Conservation (phyloP, 2,797 vertebrate genomes). For the Gallinago nigripennis region DNA sequence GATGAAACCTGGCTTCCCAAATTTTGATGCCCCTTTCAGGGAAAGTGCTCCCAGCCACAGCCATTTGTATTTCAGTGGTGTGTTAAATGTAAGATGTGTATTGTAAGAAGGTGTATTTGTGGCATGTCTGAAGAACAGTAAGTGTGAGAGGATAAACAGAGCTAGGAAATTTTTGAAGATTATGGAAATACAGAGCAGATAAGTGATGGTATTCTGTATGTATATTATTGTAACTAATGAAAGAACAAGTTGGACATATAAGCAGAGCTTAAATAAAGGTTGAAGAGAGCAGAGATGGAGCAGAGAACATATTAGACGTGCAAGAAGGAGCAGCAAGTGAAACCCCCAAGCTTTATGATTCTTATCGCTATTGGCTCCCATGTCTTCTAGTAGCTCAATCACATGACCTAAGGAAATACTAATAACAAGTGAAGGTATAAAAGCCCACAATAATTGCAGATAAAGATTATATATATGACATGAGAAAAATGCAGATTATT, state of each 20-base stretch:
- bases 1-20: background rate
- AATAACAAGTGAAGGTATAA: background rate
- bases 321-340: background rate
- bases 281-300: background rate
- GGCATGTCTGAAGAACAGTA: background rate
- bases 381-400: background rate
- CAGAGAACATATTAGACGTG: background rate
- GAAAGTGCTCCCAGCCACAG: background rate
- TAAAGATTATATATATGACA: background rate
- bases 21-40: background rate
- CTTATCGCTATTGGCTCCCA: background rate
- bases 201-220: accelerated
- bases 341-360: background rate
- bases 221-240: background rate
- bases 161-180: background rate
- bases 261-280: background rate
- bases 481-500: background rate
- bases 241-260: background rate
- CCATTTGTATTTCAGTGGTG: background rate
- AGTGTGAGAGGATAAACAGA: background rate
- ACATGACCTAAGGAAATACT: background rate
- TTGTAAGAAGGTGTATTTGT: background rate
- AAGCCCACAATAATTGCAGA: background rate
- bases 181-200: background rate
- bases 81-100: background rate